phyloP scores from a whole-genome alignment of 2,113 vertebrate genomes.

The Polypterus senegalus region DNA sequence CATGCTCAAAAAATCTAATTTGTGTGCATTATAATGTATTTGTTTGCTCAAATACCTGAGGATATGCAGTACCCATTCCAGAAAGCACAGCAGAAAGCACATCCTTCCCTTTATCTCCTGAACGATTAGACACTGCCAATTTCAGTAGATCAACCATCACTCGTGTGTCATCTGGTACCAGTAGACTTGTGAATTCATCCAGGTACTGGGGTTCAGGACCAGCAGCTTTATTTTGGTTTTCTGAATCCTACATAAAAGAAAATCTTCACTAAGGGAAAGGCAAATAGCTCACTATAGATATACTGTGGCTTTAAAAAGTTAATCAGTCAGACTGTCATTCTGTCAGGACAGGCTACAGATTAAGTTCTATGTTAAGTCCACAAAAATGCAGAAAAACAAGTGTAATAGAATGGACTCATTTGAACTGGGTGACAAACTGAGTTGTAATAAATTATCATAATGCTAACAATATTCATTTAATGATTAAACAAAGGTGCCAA shows the following conservation, averaged over 20 bases:
- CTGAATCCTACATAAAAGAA: constrained; percentile 63
- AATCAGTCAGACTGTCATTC: no score
- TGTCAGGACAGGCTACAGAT: no score
- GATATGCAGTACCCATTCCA: constrained; percentile 91
- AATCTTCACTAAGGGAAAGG: neutral
- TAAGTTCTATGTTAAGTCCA: no score
- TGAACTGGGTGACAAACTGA: no score
- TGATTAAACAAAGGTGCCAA: neutral
- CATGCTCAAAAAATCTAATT: constrained; percentile 2
- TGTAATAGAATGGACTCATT: no score
- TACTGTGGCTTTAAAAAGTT: no score
- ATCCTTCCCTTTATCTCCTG: constrained; percentile 81
- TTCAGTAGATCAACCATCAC: constrained; percentile 92
- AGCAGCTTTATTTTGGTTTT: constrained; percentile 75
- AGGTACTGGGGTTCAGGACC: constrained; percentile 85
- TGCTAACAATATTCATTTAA: neutral
- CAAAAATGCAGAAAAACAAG: no score
- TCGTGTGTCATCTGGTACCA: constrained; percentile 82
- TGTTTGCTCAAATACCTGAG: constrained; percentile 54
- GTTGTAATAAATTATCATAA: neutral
- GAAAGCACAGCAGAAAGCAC: constrained; percentile 90
- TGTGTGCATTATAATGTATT: no score
- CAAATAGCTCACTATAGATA: no score
- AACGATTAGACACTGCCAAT: constrained; percentile 77
- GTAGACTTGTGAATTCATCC: constrained; percentile 87